These are phyloP conservation scores for Peucedramus taeniatus DNA, from an alignment of 2,113 vertebrate species.

Conservation along the genomic window DNA sequence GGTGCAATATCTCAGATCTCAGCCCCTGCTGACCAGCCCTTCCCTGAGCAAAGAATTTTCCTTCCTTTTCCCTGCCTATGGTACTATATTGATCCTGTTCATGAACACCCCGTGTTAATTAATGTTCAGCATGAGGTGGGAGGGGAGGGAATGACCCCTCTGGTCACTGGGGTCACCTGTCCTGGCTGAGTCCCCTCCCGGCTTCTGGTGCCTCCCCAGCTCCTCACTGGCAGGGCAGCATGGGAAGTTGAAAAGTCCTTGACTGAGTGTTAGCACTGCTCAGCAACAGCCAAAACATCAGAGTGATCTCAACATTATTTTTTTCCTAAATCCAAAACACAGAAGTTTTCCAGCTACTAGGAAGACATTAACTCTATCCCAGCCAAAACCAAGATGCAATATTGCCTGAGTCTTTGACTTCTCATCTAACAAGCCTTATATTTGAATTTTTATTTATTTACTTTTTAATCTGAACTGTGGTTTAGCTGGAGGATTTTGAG, in stretches of 20 bases:
- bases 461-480: not conserved
- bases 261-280: not conserved
- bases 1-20: not conserved
- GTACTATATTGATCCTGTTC: too few species aligned
- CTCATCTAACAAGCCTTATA: not conserved
- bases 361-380: not conserved
- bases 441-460: not conserved
- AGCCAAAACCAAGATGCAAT: not conserved
- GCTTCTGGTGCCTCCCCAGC: not conserved
- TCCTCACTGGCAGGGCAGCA: accelerated
- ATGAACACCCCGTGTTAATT: too few species aligned
- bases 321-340: not conserved
- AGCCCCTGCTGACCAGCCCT: accelerated
- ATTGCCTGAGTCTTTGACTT: not conserved
- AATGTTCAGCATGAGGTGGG: not conserved
- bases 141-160: not conserved
- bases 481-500: not conserved
- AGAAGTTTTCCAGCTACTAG: not conserved
- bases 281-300: not conserved
- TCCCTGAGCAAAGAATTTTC: too few species aligned
- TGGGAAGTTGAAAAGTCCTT: not conserved
- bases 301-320: not conserved
- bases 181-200: not conserved
- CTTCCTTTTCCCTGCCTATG: too few species aligned
- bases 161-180: not conserved